Evolutionary conservation across 1,140 invertebrate genomes (phyloP).

Genomic region (Galleria mellonella): DNA sequence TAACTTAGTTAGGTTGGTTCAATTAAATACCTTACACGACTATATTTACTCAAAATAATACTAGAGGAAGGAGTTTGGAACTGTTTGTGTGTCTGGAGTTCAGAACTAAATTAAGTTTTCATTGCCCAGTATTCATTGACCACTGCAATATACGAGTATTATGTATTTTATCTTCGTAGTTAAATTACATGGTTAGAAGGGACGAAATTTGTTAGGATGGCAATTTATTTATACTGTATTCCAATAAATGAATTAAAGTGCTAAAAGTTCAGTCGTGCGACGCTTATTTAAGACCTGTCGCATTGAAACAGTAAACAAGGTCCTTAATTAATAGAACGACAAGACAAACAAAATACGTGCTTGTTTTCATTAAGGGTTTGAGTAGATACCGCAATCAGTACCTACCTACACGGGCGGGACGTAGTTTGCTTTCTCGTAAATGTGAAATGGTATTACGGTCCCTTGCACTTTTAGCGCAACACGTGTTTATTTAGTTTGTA

Average conservation of each 20-base stretch:
- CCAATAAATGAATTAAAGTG: conserved; percentile 31
- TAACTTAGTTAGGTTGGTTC: too few species aligned
- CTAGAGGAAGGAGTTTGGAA: background rate
- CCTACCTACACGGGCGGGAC: conserved; percentile 3
- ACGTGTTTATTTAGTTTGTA: too few species aligned
- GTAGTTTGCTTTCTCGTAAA: background rate
- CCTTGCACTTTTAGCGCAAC: too few species aligned
- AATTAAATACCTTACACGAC: too few species aligned
- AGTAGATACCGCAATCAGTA: conserved; percentile 14
- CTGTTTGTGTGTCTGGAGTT: background rate
- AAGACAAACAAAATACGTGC: conserved; percentile 36
- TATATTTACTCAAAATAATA: background rate
- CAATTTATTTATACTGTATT: conserved; percentile 19
- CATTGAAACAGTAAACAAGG: conserved; percentile 38
- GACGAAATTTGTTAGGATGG: conserved; percentile 14
- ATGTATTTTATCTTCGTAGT: background rate
- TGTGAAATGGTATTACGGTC: background rate
- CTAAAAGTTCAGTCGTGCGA: conserved; percentile 31
- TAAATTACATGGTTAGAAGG: background rate
- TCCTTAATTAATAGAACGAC: conserved; percentile 35
- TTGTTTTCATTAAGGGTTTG: conserved; percentile 21
- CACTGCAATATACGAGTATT: too few species aligned
- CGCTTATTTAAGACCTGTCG: conserved; percentile 25
- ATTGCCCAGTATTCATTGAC: too few species aligned
- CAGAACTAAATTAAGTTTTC: too few species aligned